A percentile compares a stretch with the other conserved stretches of the same genome.
Conservation (phyloP, 1,140 invertebrate genomes). For the Mactra quadrangularis region DNA sequence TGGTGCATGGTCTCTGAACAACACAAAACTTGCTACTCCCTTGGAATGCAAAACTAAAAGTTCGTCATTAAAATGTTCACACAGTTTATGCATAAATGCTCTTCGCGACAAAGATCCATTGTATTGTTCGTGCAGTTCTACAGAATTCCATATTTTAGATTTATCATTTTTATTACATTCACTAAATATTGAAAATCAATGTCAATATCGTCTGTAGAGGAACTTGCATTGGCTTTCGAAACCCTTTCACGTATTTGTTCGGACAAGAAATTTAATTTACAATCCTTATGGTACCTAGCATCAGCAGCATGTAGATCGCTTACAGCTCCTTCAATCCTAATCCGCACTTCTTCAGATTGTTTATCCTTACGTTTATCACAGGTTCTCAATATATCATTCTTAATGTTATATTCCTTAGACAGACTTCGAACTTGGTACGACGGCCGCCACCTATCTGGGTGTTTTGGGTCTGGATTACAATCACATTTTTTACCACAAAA, state of each 20-base stretch:
- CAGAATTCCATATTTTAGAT: conserved; percentile 33
- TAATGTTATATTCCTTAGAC: background rate
- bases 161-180: background rate
- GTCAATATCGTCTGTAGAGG: conserved; percentile 10
- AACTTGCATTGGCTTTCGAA: background rate
- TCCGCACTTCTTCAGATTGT: conserved; percentile 7
- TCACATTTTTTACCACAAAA: conserved; percentile 40
- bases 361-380: background rate
- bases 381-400: background rate
- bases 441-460: conserved; percentile 22
- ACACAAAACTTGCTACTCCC: conserved; percentile 53
- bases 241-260: background rate
- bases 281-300: conserved; percentile 30
- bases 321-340: conserved; percentile 20
- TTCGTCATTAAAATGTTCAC: conserved; percentile 33
- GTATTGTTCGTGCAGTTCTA: conserved; percentile 40
- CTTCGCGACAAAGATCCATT: background rate
- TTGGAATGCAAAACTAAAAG: conserved; percentile 30
- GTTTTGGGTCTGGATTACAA: background rate
- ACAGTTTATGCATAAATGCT: conserved; percentile 3
- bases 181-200: conserved; percentile 9
- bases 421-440: conserved; percentile 5
- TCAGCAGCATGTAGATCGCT: conserved; percentile 36
- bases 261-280: conserved; percentile 9
- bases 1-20: conserved; percentile 48